These are phyloP conservation scores for Dicerorhinus sumatrensis DNA, from an alignment of 2,113 vertebrate genomes.

Conservation along the genomic window DNA sequence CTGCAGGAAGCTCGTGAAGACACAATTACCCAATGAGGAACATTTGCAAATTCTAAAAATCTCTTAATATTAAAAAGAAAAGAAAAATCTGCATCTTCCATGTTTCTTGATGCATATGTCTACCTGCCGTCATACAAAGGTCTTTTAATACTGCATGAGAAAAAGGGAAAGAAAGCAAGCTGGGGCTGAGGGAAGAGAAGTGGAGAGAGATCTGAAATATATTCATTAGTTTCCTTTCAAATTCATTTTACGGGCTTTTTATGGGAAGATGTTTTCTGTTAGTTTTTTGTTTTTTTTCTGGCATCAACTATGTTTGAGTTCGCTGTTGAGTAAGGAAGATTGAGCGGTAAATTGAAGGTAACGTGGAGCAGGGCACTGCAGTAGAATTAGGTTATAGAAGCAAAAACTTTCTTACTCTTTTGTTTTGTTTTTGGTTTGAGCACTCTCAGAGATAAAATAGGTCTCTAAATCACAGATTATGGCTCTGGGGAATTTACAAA, in stretches of 20 bases:
- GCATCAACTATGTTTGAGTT: background rate
- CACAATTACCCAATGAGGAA: background rate
- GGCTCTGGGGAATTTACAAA: background rate
- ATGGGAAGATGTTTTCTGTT: background rate
- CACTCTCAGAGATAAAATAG: background rate
- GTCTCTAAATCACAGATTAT: constrained; percentile 25
- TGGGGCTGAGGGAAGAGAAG: constrained; percentile 35
- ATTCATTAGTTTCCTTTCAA: constrained; percentile 21
- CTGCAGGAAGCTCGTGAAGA: background rate
- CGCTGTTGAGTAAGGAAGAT: background rate
- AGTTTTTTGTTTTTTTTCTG: background rate
- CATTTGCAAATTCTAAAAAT: background rate
- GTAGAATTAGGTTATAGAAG: background rate
- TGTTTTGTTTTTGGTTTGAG: constrained; percentile 7
- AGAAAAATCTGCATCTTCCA: background rate
- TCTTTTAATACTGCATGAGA: background rate
- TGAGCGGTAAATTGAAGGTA: background rate
- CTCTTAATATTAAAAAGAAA: background rate
- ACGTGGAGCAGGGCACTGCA: background rate
- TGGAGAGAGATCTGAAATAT: background rate
- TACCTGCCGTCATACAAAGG: background rate
- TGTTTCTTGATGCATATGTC: background rate
- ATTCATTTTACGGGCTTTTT: constrained; percentile 24
- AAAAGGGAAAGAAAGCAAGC: background rate
- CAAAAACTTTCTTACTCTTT: background rate